Evolutionary conservation across 37 sponge, comb jelly and placozoan species (phyloP), one percentile per base, ranked within the genome.

Genomic region (Mnemiopsis leidyi): DNA sequence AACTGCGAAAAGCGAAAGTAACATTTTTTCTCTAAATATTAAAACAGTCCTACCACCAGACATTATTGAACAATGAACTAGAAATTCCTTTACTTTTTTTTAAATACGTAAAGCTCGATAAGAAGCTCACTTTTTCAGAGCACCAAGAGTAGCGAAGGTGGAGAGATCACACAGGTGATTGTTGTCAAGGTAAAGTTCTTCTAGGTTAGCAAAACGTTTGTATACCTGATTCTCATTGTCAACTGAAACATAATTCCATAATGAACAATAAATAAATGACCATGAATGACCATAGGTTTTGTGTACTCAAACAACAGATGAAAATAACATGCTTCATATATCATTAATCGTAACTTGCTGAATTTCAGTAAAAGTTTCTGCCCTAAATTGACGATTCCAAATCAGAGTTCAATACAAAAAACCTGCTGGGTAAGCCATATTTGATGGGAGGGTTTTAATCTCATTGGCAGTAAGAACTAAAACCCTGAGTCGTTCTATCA

Each of bases 341-440:
- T n/a, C n/a, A n/a, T n/a, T n/a, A n/a, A n/a, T n/a, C n/a, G n/a
- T n/a, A n/a, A n/a, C n/a, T n/a, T n/a, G n/a, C n/a, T n/a, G n/a
- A n/a, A n/a, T n/a, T n/a, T n/a, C n/a, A n/a, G n/a, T n/a, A n/a
- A n/a, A n/a, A n/a, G n/a, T n/a, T n/a, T n/a, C n/a, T n/a, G n/a
- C n/a, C n/a, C n/a, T n/a, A n/a, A n/a, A n/a, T n/a, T n/a, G n/a
- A n/a, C n/a, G n/a, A n/a, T n/a, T n/a, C n/a, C n/a, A n/a, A n/a
- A n/a, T n/a, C n/a, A n/a, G n/a, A n/a, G n/a, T n/a, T n/a, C n/a
- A n/a, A n/a, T n/a, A n/a, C n/a, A 18, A 48, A 48, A 48, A 39
- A 85, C 90, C 90, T 85, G 61, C 90, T 39, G 90, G 90, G 36
- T 85, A 85, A 5, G 90, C 90, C 90, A 85, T 85, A 61, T 85